Evolutionary conservation across 2,888 invertebrate species (phyloP), one percentile per base, ranked within the genome.

Genomic region (Drosophila atroscutellata): DNA sequence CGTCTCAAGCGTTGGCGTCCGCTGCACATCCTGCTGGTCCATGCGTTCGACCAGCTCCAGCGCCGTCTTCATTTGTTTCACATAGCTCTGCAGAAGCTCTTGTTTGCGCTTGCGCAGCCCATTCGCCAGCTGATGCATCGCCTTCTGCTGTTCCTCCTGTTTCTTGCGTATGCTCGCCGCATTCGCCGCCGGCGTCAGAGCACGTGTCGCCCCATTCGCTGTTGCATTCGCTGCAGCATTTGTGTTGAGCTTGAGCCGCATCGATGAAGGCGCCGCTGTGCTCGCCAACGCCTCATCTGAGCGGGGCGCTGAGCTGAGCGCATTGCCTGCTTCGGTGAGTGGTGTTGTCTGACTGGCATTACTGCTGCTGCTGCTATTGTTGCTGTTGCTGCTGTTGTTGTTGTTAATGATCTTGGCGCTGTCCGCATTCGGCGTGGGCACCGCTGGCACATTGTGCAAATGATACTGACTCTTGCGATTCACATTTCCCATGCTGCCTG

Each of bases 101-200:
- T 97, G 97, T 77, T 98, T 98, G 0, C 98, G 94, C 89, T 97
- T 97, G 63, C 97, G 95, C 86, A 98, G 94, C 87, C 98, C 97
- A 81, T 96, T 95, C 0, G 97, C 97, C 56, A 97, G 94, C 89
- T 97, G 96, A 37, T 96, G 92, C 2, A 96, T 96, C 76, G 96
- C 96, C 85, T 96, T 96, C 67, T 95, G 94, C 82, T 96, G 95
- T 79, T 96, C 96, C 86, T 96, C 96, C 80, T 96, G 95, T 70
- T 95, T 95, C 89, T 96, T 96, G 80, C 96, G 96, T 55, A 96
- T 93, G 50, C 95, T 95, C 76, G 96, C 96, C 82, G 95, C 95
- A 60, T 83, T 79, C 0, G 95, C 95, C 0, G 95, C 95, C 0
- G 95, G 95, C 57, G 95, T 91, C 62, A 94, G 94, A 8, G 52